These are phyloP conservation scores for Butorides virescens DNA, from an alignment of 2,113 vertebrate species.

Conservation along the genomic window DNA sequence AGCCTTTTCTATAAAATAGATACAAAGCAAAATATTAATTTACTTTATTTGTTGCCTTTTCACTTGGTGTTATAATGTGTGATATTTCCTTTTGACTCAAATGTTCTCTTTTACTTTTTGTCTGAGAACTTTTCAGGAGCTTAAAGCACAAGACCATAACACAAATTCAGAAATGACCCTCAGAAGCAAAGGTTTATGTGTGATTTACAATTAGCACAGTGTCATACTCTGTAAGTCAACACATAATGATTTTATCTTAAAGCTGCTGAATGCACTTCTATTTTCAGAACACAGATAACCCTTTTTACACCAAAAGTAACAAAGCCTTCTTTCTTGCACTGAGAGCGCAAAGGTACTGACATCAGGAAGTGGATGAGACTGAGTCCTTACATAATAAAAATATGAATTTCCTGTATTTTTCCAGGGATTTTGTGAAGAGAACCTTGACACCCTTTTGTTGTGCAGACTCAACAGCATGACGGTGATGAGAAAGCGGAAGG, in stretches of 20 bases:
- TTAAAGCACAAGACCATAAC: not conserved
- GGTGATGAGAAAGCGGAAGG: not conserved
- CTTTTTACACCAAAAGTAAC: not conserved
- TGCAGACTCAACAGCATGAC: not conserved
- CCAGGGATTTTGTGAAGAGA: not conserved
- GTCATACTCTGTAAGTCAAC: not conserved
- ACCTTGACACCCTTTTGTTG: not conserved
- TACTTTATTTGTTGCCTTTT: constrained; percentile 45
- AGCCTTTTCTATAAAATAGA: constrained; percentile 54
- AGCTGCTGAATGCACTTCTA: not conserved
- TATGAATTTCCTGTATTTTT: not conserved
- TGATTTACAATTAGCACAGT: not conserved
- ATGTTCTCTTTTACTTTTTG: not conserved
- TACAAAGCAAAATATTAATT: constrained; percentile 40
- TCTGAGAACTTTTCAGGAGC: not conserved
- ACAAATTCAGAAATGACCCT: not conserved
- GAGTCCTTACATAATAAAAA: not conserved
- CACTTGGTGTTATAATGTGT: constrained; percentile 13
- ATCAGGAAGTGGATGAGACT: not conserved
- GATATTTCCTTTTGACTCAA: constrained; percentile 29
- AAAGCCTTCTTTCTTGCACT: not conserved
- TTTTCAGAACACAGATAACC: not conserved
- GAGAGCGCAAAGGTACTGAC: not conserved
- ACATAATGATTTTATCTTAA: not conserved
- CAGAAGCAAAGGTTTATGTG: not conserved